phyloP scores from a whole-genome alignment of 2,797 vertebrate species.

The Hydrocynus forskahlii region DNA sequence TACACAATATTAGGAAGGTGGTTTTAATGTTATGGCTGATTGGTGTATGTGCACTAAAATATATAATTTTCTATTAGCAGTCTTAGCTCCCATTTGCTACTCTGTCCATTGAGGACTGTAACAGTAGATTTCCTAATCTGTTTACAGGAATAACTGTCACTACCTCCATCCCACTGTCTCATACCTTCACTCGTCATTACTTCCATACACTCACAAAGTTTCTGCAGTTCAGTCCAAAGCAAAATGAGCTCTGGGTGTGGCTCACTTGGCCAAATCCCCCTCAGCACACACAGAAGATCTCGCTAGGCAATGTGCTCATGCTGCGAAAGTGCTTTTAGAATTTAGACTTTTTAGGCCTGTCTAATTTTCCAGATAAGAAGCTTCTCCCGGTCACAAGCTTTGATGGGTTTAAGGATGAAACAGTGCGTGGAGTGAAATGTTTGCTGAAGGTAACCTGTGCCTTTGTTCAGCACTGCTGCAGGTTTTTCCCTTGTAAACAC shows the following conservation, averaged over 20 bases:
- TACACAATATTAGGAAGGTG: no score
- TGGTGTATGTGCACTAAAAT: no score
- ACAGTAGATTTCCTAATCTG: neutral
- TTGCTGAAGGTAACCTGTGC: neutral
- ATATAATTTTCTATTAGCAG: neutral
- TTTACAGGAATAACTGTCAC: neutral
- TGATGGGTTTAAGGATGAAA: neutral
- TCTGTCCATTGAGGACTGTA: neutral
- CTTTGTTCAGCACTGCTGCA: slow-evolving; percentile 16
- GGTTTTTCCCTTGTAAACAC: slow-evolving; percentile 25
- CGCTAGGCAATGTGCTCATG: neutral
- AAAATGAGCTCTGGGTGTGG: slow-evolving; percentile 3
- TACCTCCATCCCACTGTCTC: neutral
- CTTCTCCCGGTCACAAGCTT: neutral
- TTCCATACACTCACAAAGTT: neutral
- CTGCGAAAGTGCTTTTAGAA: neutral
- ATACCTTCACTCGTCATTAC: neutral
- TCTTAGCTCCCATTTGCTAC: neutral
- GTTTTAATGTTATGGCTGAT: no score
- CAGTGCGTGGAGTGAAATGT: neutral
- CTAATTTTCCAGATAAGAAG: neutral
- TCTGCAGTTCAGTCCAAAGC: neutral
- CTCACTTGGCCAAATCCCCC: neutral
- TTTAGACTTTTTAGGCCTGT: neutral
- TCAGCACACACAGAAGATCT: neutral